Evolutionary conservation across 2,888 invertebrate genomes (phyloP), one percentile per base, ranked within the genome.

Genomic region (Zonitis immaculata): DNA sequence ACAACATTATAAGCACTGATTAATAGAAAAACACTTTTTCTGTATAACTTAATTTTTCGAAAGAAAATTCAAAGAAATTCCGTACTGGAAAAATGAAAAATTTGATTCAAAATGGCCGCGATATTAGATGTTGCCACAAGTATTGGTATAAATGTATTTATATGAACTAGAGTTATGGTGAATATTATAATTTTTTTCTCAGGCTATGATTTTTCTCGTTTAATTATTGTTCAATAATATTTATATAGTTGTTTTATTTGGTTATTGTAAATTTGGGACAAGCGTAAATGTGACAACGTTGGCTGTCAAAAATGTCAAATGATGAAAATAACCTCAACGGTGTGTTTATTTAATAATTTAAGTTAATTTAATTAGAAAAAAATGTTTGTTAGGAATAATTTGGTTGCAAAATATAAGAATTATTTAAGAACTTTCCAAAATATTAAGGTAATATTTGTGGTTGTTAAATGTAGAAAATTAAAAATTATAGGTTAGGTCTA

Each of bases 361-460:
- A 3, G 9, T 16, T 16, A 35, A 20, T 14, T 14, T 39, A 2
- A 18, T 20, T 39, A 20, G n/a, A n/a, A n/a, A 43, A 54, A 52
- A 52, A 55, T 55, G 55, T 46, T 55, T 43, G 49, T 16, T 7
- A 44, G 52, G 49, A 43, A 22, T 22, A 42, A 32, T 54, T 59
- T 63, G 18, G 48, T 57, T 18, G 48, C 54, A 12, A 58, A 56
- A 51, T 60, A 60, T 44, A 61, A 56, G 45, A 51, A 52, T 11
- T 57, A 56, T 9, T 44, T 56, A 11, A 57, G 51, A 47, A 48
- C 50, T 6, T 39, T 61, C 1, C 59, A 58, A 49, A 52, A 45
- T 18, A 25, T 58, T 3, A 54, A 62, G 60, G 64, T 65, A 56
- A 49, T 52, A 26, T n/a, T 14, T 12, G 26, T 35, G 6, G n/a